Evolutionary conservation across 2,113 vertebrate genomes (phyloP), one percentile per base, ranked within the genome.

Genomic region (Pachyramphus minor): DNA sequence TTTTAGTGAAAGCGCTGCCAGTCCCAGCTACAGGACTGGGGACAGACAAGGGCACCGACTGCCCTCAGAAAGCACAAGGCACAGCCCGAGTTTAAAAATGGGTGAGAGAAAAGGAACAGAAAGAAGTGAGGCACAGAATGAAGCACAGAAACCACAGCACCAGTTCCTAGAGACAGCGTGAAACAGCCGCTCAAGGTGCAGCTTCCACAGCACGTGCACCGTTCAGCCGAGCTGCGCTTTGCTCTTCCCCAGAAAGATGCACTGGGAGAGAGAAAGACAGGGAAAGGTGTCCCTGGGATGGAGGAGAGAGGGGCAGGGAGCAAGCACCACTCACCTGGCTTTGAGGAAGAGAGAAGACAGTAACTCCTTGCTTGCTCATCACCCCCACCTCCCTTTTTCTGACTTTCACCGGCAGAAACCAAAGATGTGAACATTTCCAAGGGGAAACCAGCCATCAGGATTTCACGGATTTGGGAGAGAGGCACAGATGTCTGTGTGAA

Each of bases 191-290:
- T 14, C 49, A 5, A 69, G 84, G 84, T 6, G 44, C 90, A 91
- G 85, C 56, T 23, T 1, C 39, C 7, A 8, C 52, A 52, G 23
- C 55, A 55, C 5, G 1, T 4, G 30, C 27, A 5, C 50, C 4
- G 25, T 2, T 41, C 27, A 14, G 44, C 56, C 2, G n/a, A 35
- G n/a, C 11, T 1, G 8, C 4, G 6, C 8, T 25, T 12, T 16
- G 41, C 81, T 28, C 17, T 0, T 22, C 63, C 81, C 64, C 3
- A 3, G 37, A 14, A 59, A 14, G 39, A 20, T 1, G 37, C 41
- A 7, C 10, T 5, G 35, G 13, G 21, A 47, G 0, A 8, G 11
- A 60, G 19, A 42, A 74, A 58, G 25, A 16, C 1, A 47, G 18
- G 44, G 59, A 50, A 44, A 30, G 39, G 16, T 5, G 12, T 7